These are phyloP conservation scores for Brachyhypopomus occidentalis DNA, from an alignment of 2,113 vertebrate genomes.

Conservation along the genomic window DNA sequence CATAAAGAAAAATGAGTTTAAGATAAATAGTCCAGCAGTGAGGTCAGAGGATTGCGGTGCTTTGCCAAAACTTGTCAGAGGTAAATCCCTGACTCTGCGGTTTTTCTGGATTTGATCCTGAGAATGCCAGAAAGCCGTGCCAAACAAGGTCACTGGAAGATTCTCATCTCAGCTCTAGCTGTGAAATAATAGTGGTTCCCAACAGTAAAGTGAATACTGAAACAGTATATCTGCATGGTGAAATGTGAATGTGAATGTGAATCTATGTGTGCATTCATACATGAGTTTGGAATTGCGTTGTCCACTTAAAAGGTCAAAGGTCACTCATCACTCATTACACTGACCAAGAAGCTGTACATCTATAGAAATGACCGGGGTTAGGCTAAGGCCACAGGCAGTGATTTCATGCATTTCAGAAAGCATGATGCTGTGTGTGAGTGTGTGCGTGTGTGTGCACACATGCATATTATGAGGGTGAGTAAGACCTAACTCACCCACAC, in stretches of 20 bases:
- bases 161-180: background rate
- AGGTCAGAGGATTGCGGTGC: constrained; percentile 18
- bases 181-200: background rate
- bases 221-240: background rate
- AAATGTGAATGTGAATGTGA: too few relatives aligned
- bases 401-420: constrained; percentile 17
- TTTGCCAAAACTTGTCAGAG: constrained; percentile 38
- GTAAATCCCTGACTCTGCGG: constrained; percentile 34
- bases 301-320: background rate
- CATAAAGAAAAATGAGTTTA: background rate
- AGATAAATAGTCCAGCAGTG: constrained; percentile 14
- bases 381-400: constrained; percentile 25
- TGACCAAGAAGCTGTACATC: background rate
- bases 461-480: constrained; percentile 32
- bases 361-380: constrained; percentile 15
- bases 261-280: too few relatives aligned
- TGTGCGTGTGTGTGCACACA: constrained; percentile 26
- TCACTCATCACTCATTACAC: background rate
- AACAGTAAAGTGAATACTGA: background rate
- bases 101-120: constrained; percentile 24
- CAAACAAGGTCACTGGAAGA: background rate
- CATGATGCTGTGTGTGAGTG: constrained; percentile 16
- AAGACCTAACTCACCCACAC: constrained; percentile 43
- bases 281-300: too few relatives aligned
- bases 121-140: constrained; percentile 9